Conservation (phyloP, 2,888 invertebrate genomes). For the Dryadula phaetusa region DNA sequence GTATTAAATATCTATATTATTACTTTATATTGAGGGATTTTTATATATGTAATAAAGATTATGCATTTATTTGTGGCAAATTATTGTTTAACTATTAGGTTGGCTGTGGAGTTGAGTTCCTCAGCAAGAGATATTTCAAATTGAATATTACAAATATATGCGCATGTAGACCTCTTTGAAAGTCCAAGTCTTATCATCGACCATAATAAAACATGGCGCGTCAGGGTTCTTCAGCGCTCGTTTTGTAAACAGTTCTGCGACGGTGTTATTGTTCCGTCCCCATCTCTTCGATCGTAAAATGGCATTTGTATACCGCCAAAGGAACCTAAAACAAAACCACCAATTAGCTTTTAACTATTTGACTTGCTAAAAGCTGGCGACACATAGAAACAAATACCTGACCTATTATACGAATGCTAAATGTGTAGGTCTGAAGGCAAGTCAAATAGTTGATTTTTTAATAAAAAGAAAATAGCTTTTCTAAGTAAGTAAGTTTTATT, state of each 20-base stretch:
- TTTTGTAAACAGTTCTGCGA: conserved; percentile 85
- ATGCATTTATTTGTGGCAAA: too few species aligned
- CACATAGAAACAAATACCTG: neutral
- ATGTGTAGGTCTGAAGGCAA: neutral
- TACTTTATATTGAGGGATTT: too few species aligned
- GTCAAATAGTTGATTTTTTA: too few species aligned
- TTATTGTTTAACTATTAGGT: too few species aligned
- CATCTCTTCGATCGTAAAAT: conserved; percentile 79
- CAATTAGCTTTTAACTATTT: neutral
- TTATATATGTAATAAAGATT: too few species aligned
- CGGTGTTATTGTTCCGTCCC: conserved; percentile 84
- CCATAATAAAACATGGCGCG: conserved; percentile 87
- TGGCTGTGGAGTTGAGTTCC: too few species aligned
- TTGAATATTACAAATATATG: neutral
- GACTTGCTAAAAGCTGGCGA: neutral
- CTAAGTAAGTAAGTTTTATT: neutral
- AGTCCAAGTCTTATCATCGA: conserved; percentile 87
- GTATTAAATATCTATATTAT: too few species aligned
- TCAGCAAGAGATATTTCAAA: neutral
- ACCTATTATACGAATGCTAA: neutral
- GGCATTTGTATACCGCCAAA: conserved; percentile 82
- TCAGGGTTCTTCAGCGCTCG: conserved; percentile 85
- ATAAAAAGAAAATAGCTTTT: neutral
- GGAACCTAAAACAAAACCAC: conserved; percentile 70
- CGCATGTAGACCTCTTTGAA: conserved; percentile 82